These are phyloP conservation scores for Drosophila micromelanica DNA, from an alignment of 1,140 invertebrate genomes.

Conservation along the genomic window DNA sequence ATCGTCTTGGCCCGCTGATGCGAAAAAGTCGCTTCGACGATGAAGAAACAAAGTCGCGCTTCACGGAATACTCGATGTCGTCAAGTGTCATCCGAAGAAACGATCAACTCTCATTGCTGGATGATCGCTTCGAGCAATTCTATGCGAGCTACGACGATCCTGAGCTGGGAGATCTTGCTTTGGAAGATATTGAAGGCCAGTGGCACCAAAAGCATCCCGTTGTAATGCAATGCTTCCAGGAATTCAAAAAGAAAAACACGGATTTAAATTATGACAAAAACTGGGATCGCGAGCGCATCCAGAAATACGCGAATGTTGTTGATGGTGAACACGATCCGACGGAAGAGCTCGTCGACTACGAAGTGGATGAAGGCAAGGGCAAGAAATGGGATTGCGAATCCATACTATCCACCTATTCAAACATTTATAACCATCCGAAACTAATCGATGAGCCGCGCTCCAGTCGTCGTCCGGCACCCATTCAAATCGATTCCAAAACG, in stretches of 20 bases:
- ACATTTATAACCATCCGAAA: conserved; percentile 95
- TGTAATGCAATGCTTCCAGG: conserved; percentile 87
- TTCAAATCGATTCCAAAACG: conserved; percentile 89
- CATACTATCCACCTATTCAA: conserved; percentile 95
- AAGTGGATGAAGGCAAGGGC: conserved; percentile 86
- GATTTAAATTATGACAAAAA: conserved; percentile 87
- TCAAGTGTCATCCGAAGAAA: conserved; percentile 95
- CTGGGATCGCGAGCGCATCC: conserved; percentile 88
- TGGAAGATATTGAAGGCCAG: conserved; percentile 95
- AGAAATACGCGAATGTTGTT: conserved; percentile 86
- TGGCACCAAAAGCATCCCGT: conserved; percentile 88
- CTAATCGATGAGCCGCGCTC: conserved; percentile 92
- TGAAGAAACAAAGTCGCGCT: conserved; percentile 93
- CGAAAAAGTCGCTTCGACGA: conserved; percentile 86
- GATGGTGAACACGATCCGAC: conserved; percentile 86
- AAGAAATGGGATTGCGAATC: conserved; percentile 97
- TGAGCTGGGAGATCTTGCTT: conserved; percentile 94
- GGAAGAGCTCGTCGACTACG: conserved; percentile 87
- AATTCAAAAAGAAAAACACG: conserved; percentile 87
- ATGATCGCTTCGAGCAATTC: conserved; percentile 96
- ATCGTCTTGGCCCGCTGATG: conserved; percentile 86
- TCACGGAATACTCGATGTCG: conserved; percentile 97
- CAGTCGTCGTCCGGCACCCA: conserved; percentile 85
- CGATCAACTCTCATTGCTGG: conserved; percentile 92
- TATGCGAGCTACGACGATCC: conserved; percentile 94